A percentile compares a stretch with the other conserved stretches of the same genome.
Evolutionary conservation across 1,140 invertebrate species (phyloP).

Genomic region (Atta cephalotes): DNA sequence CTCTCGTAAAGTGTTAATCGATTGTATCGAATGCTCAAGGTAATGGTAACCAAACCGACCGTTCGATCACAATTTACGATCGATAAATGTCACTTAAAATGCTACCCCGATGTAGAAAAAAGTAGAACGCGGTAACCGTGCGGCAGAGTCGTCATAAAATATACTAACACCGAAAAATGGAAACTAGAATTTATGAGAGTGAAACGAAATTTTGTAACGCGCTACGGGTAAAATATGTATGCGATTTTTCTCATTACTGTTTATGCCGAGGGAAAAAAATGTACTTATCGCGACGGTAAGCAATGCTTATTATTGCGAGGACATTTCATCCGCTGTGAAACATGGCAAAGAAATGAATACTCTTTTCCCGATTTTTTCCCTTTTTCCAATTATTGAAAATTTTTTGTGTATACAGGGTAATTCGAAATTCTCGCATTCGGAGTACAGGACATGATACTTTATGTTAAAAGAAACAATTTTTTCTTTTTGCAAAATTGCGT

Average conservation of each 20-base stretch:
- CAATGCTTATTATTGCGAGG: constrained; percentile 34
- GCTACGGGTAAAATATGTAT: constrained; percentile 28
- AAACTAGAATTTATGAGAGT: constrained; percentile 46
- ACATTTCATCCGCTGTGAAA: constrained; percentile 35
- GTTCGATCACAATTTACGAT: constrained; percentile 34
- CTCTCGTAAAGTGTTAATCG: constrained; percentile 23
- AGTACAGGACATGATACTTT: too few relatives aligned
- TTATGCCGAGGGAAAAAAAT: neutral
- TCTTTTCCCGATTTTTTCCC: neutral
- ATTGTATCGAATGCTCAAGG: constrained; percentile 17
- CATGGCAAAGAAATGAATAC: neutral
- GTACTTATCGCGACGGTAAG: constrained; percentile 40
- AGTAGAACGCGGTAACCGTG: constrained; percentile 1
- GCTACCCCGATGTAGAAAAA: constrained; percentile 10
- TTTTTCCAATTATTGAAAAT: neutral
- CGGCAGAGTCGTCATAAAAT: constrained; percentile 29
- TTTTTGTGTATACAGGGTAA: neutral
- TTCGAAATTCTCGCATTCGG: too few relatives aligned
- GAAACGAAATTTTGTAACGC: constrained; percentile 52
- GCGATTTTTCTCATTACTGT: constrained; percentile 49
- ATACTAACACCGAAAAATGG: constrained; percentile 41
- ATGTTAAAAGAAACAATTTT: too few relatives aligned
- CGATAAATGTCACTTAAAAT: constrained; percentile 48
- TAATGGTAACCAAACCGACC: neutral
- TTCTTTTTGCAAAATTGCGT: too few relatives aligned